These are phyloP conservation scores for Pomatorhinus ruficollis DNA, from an alignment of 2,113 vertebrate species.

Conservation along the genomic window DNA sequence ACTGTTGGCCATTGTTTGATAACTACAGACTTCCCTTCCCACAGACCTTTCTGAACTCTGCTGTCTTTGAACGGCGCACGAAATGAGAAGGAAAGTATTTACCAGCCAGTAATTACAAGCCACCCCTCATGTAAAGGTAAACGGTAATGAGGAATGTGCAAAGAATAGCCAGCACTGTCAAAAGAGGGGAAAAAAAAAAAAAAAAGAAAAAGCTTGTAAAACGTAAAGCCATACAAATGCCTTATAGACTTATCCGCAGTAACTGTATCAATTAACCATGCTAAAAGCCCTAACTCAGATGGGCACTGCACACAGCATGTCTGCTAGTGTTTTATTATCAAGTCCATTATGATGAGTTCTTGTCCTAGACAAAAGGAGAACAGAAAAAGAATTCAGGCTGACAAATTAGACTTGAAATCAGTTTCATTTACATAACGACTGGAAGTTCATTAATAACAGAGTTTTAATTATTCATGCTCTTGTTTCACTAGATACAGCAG, in stretches of 20 bases:
- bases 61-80: slow-evolving; percentile 65
- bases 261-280: slow-evolving; percentile 84
- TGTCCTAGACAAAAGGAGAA: slow-evolving; percentile 81
- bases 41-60: slow-evolving; percentile 77
- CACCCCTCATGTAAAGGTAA: slow-evolving; percentile 75
- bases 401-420: slow-evolving; percentile 89
- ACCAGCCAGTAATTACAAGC: slow-evolving; percentile 73
- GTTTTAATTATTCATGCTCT: slow-evolving; percentile 92
- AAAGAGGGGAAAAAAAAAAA: neutral
- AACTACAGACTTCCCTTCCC: slow-evolving; percentile 72
- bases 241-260: slow-evolving; percentile 76
- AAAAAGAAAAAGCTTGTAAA: slow-evolving; percentile 56
- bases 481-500: slow-evolving; percentile 87
- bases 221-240: slow-evolving; percentile 70
- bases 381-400: slow-evolving; percentile 85
- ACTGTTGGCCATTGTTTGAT: slow-evolving; percentile 68
- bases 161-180: slow-evolving; percentile 64
- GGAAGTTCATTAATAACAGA: slow-evolving; percentile 89
- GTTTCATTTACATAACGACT: slow-evolving; percentile 89
- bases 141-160: slow-evolving; percentile 64
- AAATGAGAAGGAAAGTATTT: slow-evolving; percentile 73
- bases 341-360: slow-evolving; percentile 81
- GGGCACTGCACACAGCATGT: slow-evolving; percentile 76
- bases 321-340: slow-evolving; percentile 79
- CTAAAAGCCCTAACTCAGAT: slow-evolving; percentile 77